Percentiles rank a stretch among this genome's conserved stretches.
Evolutionary conservation across 1,140 invertebrate species (phyloP).

Genomic region (Ceratina japonica): DNA sequence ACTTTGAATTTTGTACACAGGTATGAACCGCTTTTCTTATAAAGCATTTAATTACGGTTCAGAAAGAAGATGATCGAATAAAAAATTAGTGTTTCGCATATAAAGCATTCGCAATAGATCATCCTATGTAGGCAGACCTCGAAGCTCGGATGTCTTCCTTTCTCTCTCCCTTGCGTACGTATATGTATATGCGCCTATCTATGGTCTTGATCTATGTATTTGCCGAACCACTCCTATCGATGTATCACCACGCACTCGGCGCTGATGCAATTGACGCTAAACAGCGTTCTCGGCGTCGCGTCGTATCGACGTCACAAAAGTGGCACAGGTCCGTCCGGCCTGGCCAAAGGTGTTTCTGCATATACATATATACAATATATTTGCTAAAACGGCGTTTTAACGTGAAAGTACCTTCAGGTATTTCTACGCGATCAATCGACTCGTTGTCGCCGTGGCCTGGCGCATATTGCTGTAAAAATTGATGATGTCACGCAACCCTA

Average conservation of each 20-base stretch:
- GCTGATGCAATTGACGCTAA: constrained; percentile 58
- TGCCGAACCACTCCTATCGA: constrained; percentile 63
- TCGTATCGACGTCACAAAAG: constrained; percentile 40
- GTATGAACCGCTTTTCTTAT: no score
- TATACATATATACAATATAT: background rate
- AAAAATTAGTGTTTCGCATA: background rate
- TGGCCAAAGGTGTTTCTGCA: constrained; percentile 24
- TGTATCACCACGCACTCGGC: constrained; percentile 50
- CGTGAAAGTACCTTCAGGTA: constrained; percentile 26
- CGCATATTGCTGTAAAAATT: constrained; percentile 11
- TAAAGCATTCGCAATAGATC: background rate
- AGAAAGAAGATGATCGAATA: no score
- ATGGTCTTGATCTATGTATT: constrained; percentile 56
- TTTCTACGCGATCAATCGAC: constrained; percentile 12
- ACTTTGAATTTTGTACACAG: no score
- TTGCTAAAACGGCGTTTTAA: constrained; percentile 28
- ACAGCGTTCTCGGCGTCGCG: constrained; percentile 45
- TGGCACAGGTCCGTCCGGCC: constrained; percentile 30
- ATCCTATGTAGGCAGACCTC: constrained; percentile 21
- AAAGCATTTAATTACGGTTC: no score
- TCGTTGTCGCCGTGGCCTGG: background rate
- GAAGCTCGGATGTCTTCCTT: constrained; percentile 32
- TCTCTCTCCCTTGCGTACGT: constrained; percentile 35
- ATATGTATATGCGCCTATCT: constrained; percentile 41
- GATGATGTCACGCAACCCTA: constrained; percentile 15